Evolutionary conservation across 2,888 invertebrate genomes (phyloP).

Genomic region (Protonemura montana): DNA sequence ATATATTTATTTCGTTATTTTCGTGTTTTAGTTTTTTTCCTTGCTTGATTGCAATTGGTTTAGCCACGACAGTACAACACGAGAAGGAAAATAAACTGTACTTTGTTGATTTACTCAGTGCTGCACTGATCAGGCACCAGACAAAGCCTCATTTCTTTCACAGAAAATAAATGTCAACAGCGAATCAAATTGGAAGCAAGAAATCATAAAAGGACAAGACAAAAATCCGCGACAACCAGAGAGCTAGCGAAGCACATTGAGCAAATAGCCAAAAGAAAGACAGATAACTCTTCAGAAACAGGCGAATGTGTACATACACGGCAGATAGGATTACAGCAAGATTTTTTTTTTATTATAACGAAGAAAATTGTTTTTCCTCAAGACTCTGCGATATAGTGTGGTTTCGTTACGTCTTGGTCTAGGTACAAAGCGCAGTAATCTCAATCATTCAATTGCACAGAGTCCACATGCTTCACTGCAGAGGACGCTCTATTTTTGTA

Average conservation of each 20-base stretch:
- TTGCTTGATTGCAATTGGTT: background rate
- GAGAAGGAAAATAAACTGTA: background rate
- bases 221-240: background rate
- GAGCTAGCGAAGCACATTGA: background rate
- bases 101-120: background rate
- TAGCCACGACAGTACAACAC: background rate
- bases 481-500: background rate
- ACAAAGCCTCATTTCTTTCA: background rate
- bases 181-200: slow-evolving; percentile 1
- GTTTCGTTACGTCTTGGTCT: background rate
- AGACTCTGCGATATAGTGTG: background rate
- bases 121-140: background rate
- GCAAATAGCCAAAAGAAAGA: background rate
- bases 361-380: background rate
- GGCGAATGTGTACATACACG: background rate
- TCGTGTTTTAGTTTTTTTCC: background rate
- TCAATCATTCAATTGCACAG: background rate
- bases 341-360: background rate
- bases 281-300: background rate
- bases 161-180: slow-evolving; percentile 2
- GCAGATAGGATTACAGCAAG: background rate
- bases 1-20: background rate
- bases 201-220: background rate
- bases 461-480: background rate
- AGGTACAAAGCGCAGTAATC: background rate